Percentiles rank a stretch among this genome's conserved stretches.
phyloP scores from a whole-genome alignment of 1,140 invertebrate genomes.

The Fopius arisanus region DNA sequence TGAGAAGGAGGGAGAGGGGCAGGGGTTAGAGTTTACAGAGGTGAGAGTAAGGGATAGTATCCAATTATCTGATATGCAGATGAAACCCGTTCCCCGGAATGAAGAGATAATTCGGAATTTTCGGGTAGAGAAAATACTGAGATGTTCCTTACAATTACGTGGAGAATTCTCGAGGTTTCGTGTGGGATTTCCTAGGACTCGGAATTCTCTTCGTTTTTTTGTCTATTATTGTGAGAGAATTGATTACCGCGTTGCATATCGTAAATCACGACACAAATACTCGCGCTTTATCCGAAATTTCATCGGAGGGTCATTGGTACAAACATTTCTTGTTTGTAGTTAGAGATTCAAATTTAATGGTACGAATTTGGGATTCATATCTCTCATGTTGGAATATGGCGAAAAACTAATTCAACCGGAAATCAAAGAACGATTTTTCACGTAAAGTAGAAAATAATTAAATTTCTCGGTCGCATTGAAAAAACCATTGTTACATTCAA shows the following conservation, averaged over 20 bases:
- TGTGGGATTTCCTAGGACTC: neutral
- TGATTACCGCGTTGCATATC: no score
- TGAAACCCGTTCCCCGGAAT: neutral
- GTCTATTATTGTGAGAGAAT: no score
- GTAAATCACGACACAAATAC: no score
- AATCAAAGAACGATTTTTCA: neutral
- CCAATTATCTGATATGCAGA: slow-evolving; percentile 1
- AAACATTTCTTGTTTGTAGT: no score
- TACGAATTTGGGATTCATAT: neutral
- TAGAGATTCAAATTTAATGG: neutral
- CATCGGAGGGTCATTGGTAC: no score
- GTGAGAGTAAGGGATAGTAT: neutral
- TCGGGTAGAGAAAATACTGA: neutral
- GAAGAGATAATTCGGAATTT: neutral
- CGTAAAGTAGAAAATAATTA: neutral
- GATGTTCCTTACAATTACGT: neutral
- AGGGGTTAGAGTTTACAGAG: neutral
- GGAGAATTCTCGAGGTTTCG: neutral
- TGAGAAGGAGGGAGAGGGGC: no score
- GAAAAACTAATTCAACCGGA: neutral
- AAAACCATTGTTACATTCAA: neutral
- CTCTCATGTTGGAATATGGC: neutral
- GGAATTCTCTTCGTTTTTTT: no score
- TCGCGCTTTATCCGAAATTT: no score
- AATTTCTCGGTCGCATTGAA: neutral